Conservation (phyloP, 2,888 invertebrate genomes). For the Ennomos fuscantarius region DNA sequence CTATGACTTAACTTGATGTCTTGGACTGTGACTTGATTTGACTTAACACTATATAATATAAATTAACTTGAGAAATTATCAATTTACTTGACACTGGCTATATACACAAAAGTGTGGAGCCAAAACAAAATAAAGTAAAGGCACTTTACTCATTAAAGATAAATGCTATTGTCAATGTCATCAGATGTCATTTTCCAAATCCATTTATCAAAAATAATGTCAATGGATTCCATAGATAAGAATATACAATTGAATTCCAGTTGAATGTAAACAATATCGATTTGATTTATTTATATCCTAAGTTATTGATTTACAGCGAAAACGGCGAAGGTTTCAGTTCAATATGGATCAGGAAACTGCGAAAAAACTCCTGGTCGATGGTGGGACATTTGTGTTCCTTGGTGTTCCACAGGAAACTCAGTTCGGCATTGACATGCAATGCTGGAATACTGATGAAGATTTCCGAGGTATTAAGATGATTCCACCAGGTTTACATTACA, state of each 20-base stretch:
- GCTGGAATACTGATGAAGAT: conserved; percentile 95
- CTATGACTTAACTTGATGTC: no score
- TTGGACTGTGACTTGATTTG: no score
- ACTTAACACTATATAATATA: no score
- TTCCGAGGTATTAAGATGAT: conserved; percentile 99
- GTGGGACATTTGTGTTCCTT: conserved; percentile 93
- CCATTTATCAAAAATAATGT: no score
- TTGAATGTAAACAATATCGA: conserved; percentile 59
- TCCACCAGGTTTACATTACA: conserved; percentile 97
- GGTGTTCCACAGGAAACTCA: conserved; percentile 96
- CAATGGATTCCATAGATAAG: no score
- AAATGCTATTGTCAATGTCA: conserved; percentile 12
- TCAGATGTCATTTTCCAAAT: conserved; percentile 44
- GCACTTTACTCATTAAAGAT: conserved; percentile 1
- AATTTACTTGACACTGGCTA: no score
- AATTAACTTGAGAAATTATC: no score
- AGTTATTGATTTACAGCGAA: conserved; percentile 47
- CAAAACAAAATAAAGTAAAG: no score
- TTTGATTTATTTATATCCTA: conserved; percentile 49
- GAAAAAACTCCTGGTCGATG: conserved; percentile 90
- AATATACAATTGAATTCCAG: no score
- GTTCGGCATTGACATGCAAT: conserved; percentile 95
- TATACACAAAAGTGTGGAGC: no score
- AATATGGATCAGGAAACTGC: conserved; percentile 92
- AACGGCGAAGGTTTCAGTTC: conserved; percentile 31